Evolutionary conservation across 2,888 invertebrate genomes (phyloP), one percentile per base, ranked within the genome.

Genomic region (Xanthostigma xanthostigma): DNA sequence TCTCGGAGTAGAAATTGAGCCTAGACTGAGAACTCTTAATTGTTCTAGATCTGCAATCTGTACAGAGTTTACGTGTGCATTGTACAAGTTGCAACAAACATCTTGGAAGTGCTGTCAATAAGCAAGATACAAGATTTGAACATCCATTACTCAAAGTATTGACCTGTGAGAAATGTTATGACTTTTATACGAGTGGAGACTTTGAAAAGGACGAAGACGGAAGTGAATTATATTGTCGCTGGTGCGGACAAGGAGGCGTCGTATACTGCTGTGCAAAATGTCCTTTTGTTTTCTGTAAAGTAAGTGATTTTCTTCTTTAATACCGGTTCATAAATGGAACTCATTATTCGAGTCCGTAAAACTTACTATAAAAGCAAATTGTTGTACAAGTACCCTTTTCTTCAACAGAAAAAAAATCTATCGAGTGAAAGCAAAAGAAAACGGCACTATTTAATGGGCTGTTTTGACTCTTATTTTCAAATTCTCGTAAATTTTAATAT

Each of bases 161-260:
- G 9, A 74, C 86, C 37, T 87, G 87, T 59, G 74, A 76, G 44
- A 72, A 74, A 43, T 87, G 87, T 62, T 79, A 79, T 56, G 77
- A 81, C 38, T 87, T 87, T 62, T 87, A 86, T 60, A 82, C 81
- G 46, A 84, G 84, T 62, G 86, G 86, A 6, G 84, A 82, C 57
- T 87, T 87, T 63, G 84, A 83, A 51, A 84, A 84, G 66, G 86
- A 86, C 45, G 85, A 86, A 62, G 87, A 87, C 67, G 84, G 84
- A 27, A 86, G 85, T 12, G 87, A 87, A 62, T 66, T 87, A 52
- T 87, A 86, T 59, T 87, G 87, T 57, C 74, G 86, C 44, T 87
- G 86, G 87, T 87, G 87, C 60, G 87, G 86, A 0, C 85, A 87
- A 63, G 87, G 74, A 35, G 68, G 68, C 1, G 63, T 66, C 64